Percentiles rank a stretch among this genome's conserved stretches.
Evolutionary conservation across 2,888 invertebrate species (phyloP).

Genomic region (Cantharis lateralis): DNA sequence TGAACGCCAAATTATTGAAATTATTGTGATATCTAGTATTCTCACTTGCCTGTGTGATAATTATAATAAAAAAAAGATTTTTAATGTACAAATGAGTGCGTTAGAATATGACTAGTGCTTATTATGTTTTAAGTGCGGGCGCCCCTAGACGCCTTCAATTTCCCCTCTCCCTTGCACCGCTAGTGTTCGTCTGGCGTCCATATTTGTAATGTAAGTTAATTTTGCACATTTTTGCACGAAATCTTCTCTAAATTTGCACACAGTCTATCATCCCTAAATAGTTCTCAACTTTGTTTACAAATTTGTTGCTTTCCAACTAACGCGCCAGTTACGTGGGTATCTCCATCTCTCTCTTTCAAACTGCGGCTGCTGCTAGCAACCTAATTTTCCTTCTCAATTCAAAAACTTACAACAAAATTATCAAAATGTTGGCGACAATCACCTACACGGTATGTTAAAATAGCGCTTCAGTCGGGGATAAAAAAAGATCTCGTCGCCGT

Average conservation of each 20-base stretch:
- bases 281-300: background rate
- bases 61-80: constrained; percentile 20
- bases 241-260: background rate
- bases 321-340: background rate
- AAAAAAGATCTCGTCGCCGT: background rate
- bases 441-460: background rate
- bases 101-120: constrained; percentile 46
- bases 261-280: background rate
- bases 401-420: background rate
- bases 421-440: background rate
- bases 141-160: constrained; percentile 37
- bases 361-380: background rate
- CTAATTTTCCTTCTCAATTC: background rate
- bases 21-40: constrained; percentile 58
- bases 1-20: constrained; percentile 56
- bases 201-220: constrained; percentile 46
- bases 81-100: constrained; percentile 32
- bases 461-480: background rate
- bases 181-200: constrained; percentile 53
- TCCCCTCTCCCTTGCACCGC: constrained; percentile 44
- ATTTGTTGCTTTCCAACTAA: background rate
- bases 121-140: constrained; percentile 43
- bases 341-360: background rate
- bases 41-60: constrained; percentile 43
- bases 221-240: constrained; percentile 3